Percentiles rank a stretch among this genome's conserved stretches.
Conservation (phyloP, 2,888 invertebrate species). For the Dynastes tityus region DNA sequence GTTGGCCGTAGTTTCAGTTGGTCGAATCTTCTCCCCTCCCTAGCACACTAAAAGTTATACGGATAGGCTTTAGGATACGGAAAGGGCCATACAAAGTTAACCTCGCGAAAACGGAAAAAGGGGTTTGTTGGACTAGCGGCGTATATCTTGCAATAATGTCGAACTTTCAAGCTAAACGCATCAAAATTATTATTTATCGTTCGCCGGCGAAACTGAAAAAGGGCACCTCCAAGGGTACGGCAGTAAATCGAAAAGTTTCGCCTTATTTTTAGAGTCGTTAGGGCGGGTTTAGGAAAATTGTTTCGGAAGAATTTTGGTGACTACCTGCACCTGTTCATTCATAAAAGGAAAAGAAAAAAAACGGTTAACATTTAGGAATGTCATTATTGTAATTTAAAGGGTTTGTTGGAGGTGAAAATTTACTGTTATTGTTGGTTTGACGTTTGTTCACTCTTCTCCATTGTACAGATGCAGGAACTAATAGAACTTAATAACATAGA, state of each 20-base stretch:
- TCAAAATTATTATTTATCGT: constrained; percentile 38
- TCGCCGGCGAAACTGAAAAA: constrained; percentile 11
- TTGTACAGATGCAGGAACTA: too few species aligned
- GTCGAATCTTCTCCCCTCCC: background rate
- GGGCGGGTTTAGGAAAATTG: background rate
- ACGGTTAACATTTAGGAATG: too few species aligned
- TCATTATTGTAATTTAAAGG: too few species aligned
- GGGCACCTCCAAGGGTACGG: background rate
- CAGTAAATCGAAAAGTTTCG: background rate
- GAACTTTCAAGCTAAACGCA: constrained; percentile 33
- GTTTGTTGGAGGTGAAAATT: too few species aligned
- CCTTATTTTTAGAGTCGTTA: background rate
- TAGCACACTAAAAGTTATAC: constrained; percentile 34
- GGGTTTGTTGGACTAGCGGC: constrained; percentile 18
- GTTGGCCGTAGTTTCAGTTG: background rate
- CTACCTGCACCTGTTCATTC: background rate
- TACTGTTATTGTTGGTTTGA: too few species aligned
- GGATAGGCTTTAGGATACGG: background rate
- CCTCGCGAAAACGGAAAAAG: constrained; percentile 15
- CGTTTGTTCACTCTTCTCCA: too few species aligned
- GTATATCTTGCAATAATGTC: constrained; percentile 35
- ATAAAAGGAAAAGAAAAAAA: too few species aligned
- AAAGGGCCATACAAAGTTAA: background rate
- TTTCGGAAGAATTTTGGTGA: background rate
- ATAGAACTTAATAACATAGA: too few species aligned